Evolutionary conservation across 1,140 invertebrate species (phyloP).

Genomic region (Pseudomyrmex dendroicus): DNA sequence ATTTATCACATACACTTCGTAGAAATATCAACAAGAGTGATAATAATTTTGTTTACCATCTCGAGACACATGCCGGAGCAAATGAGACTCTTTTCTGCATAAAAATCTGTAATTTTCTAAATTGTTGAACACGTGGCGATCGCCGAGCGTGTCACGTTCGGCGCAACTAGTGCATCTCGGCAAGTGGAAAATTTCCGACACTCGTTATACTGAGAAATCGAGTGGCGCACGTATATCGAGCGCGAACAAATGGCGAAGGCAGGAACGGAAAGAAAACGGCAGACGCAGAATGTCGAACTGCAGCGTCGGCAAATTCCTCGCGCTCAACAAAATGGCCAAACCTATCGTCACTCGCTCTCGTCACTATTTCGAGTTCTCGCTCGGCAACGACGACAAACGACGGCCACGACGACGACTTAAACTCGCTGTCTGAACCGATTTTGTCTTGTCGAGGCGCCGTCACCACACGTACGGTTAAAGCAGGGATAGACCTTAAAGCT

Average conservation of each 20-base stretch:
- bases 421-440: constrained; percentile 71
- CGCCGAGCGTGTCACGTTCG: background rate
- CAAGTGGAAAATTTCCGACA: constrained; percentile 61
- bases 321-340: constrained; percentile 82
- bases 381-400: background rate
- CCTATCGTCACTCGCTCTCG: constrained; percentile 73
- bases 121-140: background rate
- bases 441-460: constrained; percentile 36
- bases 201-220: constrained; percentile 57
- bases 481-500: constrained; percentile 73
- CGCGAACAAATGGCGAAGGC: constrained; percentile 53
- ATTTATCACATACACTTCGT: no score
- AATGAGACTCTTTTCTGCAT: no score
- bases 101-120: background rate
- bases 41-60: no score
- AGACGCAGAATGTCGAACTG: constrained; percentile 74
- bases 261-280: constrained; percentile 67
- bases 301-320: constrained; percentile 83
- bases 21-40: no score
- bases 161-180: constrained; percentile 14
- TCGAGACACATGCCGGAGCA: no score
- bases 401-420: constrained; percentile 20
- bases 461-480: constrained; percentile 57
- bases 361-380: constrained; percentile 78
- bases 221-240: constrained; percentile 57